These are phyloP conservation scores for Acanthacorydalis orientalis DNA, from an alignment of 2,888 invertebrate species.

Conservation along the genomic window DNA sequence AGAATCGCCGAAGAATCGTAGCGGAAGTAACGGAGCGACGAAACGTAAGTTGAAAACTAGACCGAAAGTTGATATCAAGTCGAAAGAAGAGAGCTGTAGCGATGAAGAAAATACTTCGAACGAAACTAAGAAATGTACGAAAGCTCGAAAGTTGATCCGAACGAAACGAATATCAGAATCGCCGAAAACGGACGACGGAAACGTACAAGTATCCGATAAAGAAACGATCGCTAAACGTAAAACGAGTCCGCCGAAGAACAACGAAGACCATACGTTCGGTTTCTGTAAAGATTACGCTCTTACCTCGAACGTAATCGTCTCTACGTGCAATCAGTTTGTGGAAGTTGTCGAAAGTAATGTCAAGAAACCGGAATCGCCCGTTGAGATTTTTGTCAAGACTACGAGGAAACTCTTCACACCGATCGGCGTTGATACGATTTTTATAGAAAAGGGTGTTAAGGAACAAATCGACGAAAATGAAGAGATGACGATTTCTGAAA, in stretches of 20 bases:
- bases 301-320: background rate
- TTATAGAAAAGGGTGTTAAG: slow-evolving; percentile 17
- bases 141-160: background rate
- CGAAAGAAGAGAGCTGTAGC: slow-evolving; percentile 2
- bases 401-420: slow-evolving; percentile 66
- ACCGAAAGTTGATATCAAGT: slow-evolving; percentile 3
- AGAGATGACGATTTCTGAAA: background rate
- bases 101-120: slow-evolving; percentile 5
- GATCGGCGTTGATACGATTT: slow-evolving; percentile 37
- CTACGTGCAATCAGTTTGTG: slow-evolving; percentile 8
- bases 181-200: slow-evolving; percentile 4
- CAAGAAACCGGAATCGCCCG: slow-evolving; percentile 19
- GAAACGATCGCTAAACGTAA: background rate
- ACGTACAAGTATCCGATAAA: slow-evolving; percentile 1
- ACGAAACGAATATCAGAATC: background rate
- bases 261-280: too few species aligned
- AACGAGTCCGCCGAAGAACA: too few species aligned
- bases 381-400: slow-evolving; percentile 61
- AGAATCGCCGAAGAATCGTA: background rate
- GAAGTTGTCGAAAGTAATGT: background rate
- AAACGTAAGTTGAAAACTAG: slow-evolving; percentile 2
- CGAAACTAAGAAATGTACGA: background rate
- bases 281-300: too few species aligned
- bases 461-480: background rate
- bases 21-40: slow-evolving; percentile 7